These are phyloP conservation scores for Amyelois transitella DNA, from an alignment of 1,140 invertebrate genomes.

Conservation along the genomic window DNA sequence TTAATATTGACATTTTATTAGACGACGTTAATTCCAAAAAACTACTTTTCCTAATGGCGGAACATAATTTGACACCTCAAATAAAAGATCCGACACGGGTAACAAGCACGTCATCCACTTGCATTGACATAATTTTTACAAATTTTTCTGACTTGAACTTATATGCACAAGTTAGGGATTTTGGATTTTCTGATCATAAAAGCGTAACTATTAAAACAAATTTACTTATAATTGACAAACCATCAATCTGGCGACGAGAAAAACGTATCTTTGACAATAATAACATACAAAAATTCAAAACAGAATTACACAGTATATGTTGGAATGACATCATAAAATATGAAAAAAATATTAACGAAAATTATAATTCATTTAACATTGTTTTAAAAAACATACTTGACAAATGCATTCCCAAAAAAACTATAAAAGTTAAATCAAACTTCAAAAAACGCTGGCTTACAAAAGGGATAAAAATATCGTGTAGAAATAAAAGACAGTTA, in stretches of 20 bases:
- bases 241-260: neutral
- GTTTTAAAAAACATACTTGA: constrained; percentile 8
- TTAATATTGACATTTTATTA: constrained; percentile 4
- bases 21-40: neutral
- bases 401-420: constrained; percentile 11
- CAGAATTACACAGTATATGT: neutral
- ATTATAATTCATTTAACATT: constrained; percentile 4
- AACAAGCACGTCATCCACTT: constrained; percentile 7
- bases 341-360: constrained; percentile 7
- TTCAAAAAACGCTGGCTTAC: constrained; percentile 15
- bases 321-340: neutral
- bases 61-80: constrained; percentile 8
- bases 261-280: neutral
- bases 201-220: neutral
- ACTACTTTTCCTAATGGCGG: constrained; percentile 7
- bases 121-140: constrained; percentile 16
- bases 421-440: constrained; percentile 9
- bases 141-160: neutral
- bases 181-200: constrained; percentile 5
- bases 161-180: neutral
- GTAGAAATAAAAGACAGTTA: constrained; percentile 12
- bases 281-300: constrained; percentile 7
- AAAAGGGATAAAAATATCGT: constrained; percentile 10
- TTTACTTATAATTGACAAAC: no score
- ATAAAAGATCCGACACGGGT: constrained; percentile 8